These are phyloP conservation scores for Sycobia sp. DNA, from an alignment of 1,140 invertebrate genomes.

Conservation along the genomic window DNA sequence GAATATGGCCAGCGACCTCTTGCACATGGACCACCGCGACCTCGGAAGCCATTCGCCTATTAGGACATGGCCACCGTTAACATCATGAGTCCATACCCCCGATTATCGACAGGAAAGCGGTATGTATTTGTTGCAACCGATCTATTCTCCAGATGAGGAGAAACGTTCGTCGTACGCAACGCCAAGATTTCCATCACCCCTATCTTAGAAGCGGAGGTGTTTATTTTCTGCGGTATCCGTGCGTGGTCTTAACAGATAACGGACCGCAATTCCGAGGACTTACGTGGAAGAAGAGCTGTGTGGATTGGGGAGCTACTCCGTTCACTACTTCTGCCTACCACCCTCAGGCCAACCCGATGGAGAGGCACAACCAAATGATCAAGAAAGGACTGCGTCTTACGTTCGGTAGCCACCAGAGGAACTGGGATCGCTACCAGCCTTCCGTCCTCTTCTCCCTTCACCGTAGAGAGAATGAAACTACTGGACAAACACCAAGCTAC, in stretches of 20 bases:
- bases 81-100: too few species aligned
- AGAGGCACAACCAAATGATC: constrained; percentile 9
- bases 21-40: too few species aligned
- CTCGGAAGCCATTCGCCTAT: too few species aligned
- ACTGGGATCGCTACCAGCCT: too few species aligned
- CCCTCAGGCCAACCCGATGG: not conserved
- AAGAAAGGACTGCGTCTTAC: constrained; percentile 11
- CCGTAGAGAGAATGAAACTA: too few species aligned
- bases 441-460: too few species aligned
- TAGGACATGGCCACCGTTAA: too few species aligned
- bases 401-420: not conserved
- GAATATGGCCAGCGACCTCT: too few species aligned
- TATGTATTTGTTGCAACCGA: constrained; percentile 25
- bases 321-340: not conserved
- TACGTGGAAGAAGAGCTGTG: not conserved
- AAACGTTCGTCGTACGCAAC: constrained; percentile 14
- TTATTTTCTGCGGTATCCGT: not conserved
- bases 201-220: constrained; percentile 17
- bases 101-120: too few species aligned
- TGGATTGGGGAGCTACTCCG: not conserved
- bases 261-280: not conserved
- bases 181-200: not conserved
- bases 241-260: not conserved
- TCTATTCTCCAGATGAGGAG: constrained; percentile 31
- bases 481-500: too few species aligned